phyloP scores from a whole-genome alignment of 64 coral and sea anemone species.

The Trachythela sp. region DNA sequence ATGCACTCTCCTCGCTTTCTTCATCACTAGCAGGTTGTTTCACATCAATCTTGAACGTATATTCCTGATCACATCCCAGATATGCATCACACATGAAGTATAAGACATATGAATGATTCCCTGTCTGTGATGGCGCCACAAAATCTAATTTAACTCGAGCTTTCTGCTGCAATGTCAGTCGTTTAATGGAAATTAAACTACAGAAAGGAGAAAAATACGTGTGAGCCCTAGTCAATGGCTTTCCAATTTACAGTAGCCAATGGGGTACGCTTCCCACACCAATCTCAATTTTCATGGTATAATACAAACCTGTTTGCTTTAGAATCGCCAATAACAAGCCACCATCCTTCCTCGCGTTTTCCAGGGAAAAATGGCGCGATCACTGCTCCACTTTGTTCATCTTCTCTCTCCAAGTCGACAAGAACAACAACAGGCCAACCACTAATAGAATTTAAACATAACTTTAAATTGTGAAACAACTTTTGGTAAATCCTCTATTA shows the following conservation, averaged over 20 bases:
- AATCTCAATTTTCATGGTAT: too few relatives aligned
- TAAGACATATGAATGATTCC: conserved; percentile 72
- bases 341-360: conserved; percentile 98
- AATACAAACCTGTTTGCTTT: conserved; percentile 95
- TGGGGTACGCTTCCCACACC: too few relatives aligned
- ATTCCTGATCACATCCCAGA: conserved; percentile 98
- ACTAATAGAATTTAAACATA: conserved; percentile 27
- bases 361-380: conserved; percentile 96
- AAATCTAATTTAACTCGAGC: conserved; percentile 88
- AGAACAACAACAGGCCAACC: conserved; percentile 82
- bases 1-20: conserved; percentile 41
- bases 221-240: neutral
- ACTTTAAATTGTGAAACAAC: neutral
- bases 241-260: too few relatives aligned
- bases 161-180: conserved; percentile 89
- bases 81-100: conserved; percentile 99
- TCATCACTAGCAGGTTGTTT: conserved; percentile 71
- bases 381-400: conserved; percentile 89
- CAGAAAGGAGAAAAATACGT: neutral
- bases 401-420: conserved; percentile 91
- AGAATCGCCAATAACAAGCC: conserved; percentile 94
- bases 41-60: conserved; percentile 91
- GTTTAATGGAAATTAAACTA: conserved; percentile 91
- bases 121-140: conserved; percentile 70
- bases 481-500: too few relatives aligned